Evolutionary conservation across 2,113 vertebrate genomes (phyloP).

Genomic region (Mustela nigripes): DNA sequence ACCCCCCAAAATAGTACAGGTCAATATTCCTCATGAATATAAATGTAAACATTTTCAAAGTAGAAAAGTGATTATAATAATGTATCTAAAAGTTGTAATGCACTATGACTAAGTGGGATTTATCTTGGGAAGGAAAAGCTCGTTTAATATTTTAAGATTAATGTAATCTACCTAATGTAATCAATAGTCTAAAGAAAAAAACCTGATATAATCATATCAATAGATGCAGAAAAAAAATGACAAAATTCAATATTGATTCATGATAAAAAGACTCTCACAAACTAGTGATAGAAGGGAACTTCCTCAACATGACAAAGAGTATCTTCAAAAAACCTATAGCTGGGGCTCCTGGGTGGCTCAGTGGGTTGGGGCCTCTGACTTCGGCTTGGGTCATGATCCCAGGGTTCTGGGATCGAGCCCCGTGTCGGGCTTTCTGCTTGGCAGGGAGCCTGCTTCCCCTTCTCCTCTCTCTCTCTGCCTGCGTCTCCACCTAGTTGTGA

Average conservation of each 20-base stretch:
- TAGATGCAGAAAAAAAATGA: neutral
- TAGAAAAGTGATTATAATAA: neutral
- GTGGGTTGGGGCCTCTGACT: too few relatives aligned
- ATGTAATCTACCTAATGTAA: neutral
- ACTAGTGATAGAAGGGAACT: neutral
- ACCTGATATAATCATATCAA: neutral
- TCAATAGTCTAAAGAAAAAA: neutral
- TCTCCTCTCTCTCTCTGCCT: too few relatives aligned
- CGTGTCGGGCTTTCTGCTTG: too few relatives aligned
- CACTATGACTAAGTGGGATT: neutral
- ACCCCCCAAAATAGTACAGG: neutral
- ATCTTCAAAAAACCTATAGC: neutral
- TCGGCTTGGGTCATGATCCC: too few relatives aligned
- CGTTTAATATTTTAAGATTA: neutral
- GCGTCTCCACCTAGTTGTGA: too few relatives aligned
- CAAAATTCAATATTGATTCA: neutral
- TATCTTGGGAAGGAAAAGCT: neutral
- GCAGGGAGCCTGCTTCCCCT: too few relatives aligned
- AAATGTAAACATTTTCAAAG: neutral
- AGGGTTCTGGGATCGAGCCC: too few relatives aligned
- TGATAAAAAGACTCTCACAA: neutral
- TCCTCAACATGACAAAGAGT: neutral
- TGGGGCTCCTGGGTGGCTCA: too few relatives aligned
- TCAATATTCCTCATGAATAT: neutral
- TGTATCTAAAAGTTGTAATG: neutral